These are phyloP conservation scores for Gallirallus australis DNA, from an alignment of 2,797 vertebrate genomes.

Conservation along the genomic window DNA sequence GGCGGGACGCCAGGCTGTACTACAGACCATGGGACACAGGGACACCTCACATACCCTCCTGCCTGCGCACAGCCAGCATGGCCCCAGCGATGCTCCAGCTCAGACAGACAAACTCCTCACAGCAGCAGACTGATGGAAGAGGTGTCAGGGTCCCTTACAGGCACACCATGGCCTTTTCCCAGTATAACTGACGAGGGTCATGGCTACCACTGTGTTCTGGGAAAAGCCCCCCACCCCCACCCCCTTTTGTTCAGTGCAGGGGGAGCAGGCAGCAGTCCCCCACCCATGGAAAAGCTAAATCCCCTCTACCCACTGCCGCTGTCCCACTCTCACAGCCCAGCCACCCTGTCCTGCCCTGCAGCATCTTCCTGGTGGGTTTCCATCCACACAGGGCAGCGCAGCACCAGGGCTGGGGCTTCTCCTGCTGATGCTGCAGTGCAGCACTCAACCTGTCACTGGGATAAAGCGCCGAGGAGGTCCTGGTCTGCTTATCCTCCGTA, in stretches of 20 bases:
- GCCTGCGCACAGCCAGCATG: background rate
- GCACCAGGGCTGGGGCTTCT: background rate
- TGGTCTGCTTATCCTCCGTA: rapidly evolving
- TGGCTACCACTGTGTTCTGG: rapidly evolving
- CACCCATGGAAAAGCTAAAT: too few relatives aligned
- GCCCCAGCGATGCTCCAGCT: rapidly evolving
- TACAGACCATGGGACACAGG: rapidly evolving
- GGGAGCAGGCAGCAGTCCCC: background rate
- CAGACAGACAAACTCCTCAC: too few relatives aligned
- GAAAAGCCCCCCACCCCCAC: background rate
- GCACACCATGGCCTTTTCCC: too few relatives aligned
- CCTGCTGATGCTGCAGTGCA: rapidly evolving
- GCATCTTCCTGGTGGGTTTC: background rate
- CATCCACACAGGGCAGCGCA: rapidly evolving
- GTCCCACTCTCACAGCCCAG: background rate
- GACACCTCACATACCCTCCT: background rate
- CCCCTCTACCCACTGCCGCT: rapidly evolving
- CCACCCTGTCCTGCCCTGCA: too few relatives aligned
- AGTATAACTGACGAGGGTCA: too few relatives aligned
- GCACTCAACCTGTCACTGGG: rapidly evolving
- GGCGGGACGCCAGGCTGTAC: background rate
- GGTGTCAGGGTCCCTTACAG: background rate
- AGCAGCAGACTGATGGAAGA: rapidly evolving
- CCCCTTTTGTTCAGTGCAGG: background rate
- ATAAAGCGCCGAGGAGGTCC: rapidly evolving